These are phyloP conservation scores for Drymonia ruficornis DNA, from an alignment of 2,888 invertebrate genomes.

Conservation along the genomic window DNA sequence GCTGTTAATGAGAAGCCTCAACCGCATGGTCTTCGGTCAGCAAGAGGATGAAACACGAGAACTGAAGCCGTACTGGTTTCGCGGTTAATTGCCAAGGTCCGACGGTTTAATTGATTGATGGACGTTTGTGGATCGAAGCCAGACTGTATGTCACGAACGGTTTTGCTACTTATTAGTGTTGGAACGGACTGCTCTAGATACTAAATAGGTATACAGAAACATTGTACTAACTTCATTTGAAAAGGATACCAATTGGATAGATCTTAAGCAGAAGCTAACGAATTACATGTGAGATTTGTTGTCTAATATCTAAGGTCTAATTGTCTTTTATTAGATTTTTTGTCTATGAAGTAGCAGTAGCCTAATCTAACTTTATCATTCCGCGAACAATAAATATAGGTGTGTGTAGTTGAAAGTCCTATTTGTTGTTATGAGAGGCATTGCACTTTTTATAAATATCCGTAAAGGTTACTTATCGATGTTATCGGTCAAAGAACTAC, in stretches of 20 bases:
- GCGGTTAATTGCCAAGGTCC: constrained; percentile 51
- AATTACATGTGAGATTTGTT: too few relatives aligned
- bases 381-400: not conserved
- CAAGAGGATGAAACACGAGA: constrained; percentile 59
- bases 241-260: too few relatives aligned
- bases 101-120: constrained; percentile 18
- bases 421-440: not conserved
- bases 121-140: constrained; percentile 11
- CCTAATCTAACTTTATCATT: too few relatives aligned
- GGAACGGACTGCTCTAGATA: not conserved
- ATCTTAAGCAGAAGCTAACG: too few relatives aligned
- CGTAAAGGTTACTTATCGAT: not conserved
- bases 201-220: too few relatives aligned
- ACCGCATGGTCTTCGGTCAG: constrained; percentile 57
- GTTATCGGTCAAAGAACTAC: constrained; percentile 5
- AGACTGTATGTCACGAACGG: constrained; percentile 1
- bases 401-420: not conserved
- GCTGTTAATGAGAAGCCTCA: constrained; percentile 46
- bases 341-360: too few relatives aligned
- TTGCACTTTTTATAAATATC: constrained; percentile 4
- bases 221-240: too few relatives aligned
- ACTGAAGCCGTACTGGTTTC: constrained; percentile 53
- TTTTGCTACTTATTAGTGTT: not conserved
- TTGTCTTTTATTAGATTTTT: too few relatives aligned
- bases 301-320: too few relatives aligned